Base-by-base conservation (phyloP, 2,888 invertebrate species). In the Hemithea aestivaria region DNA sequence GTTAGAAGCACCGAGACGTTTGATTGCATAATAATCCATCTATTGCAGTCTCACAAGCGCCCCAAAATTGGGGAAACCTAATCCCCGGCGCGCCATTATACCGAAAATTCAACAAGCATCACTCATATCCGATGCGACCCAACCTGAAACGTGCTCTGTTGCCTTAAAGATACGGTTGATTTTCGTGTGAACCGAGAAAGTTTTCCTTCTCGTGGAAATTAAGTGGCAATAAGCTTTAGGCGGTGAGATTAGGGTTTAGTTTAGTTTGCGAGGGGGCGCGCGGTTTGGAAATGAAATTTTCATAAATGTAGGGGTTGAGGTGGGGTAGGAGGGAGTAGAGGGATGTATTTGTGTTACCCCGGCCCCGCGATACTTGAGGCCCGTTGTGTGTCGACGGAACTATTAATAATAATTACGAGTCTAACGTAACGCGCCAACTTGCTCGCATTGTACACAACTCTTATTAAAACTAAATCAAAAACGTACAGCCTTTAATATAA, bases 261-360 rank as follows among this genome's bases (percentile, higher is more conserved):
- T 82, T 76, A 57, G 75, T 68, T 66, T 71, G 79, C 48, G 54
- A 43, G 57, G 51, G 50, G 55, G 42, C 56, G 44, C 47, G 57
- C 25, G 61, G 71, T 73, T 82, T 78, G 74, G 73, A 83, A 85
- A 88, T 88, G 80, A 82, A 81, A 83, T 79, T 84, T 84, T 80
- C 83, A 84, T 83, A 84, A 84, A 75, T 75, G 75, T 71, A 63
- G 53, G 49, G 42, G 43, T 34, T 23, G 45, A 48, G 45, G 42
- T 21, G 51, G 41, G 48, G 42, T 22, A 40, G 31, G 32, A 16
- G 16, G 35, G 16, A 34, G 42, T 40, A 49, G 61, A 62, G 64
- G 61, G 61, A 51, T 52, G 68, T 76, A 72, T 79, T 76, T 76
- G 77, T 79, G 70, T 80, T 73, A 74, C 72, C 75, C 73, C 75